Evolutionary conservation across 2,113 vertebrate species (phyloP).

Genomic region (Amazona vittata): DNA sequence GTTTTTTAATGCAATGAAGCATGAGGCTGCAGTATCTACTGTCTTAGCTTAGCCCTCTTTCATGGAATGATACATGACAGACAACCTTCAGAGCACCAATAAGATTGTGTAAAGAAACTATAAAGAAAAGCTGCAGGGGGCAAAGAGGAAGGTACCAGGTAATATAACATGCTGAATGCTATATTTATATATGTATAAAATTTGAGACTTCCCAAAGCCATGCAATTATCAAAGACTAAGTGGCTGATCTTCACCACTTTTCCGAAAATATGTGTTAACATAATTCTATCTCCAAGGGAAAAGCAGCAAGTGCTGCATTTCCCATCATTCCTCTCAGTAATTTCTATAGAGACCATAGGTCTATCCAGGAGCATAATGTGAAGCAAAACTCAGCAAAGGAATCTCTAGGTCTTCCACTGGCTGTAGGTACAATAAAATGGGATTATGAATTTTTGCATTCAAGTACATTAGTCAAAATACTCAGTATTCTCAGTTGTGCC

Average conservation of each 20-base stretch:
- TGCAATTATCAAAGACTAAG: not conserved
- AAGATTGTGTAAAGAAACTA: not conserved
- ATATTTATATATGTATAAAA: not conserved
- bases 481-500: not conserved
- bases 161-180: not conserved
- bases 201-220: not conserved
- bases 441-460: not conserved
- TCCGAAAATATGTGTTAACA: not conserved
- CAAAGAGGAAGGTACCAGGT: not conserved
- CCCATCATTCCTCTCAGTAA: not conserved
- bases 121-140: not conserved
- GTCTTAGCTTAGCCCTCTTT: not conserved
- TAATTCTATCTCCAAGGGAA: not conserved
- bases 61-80: not conserved
- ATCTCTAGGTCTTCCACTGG: not conserved
- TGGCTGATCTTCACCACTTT: not conserved
- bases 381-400: conserved; percentile 4
- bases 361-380: not conserved
- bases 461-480: conserved; percentile 1
- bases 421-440: not conserved
- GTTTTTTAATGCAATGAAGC: not conserved
- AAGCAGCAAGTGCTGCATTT: not conserved
- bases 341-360: not conserved
- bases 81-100: not conserved
- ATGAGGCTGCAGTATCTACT: not conserved